These are phyloP conservation scores for Pilophorus perplexus DNA, from an alignment of 2,888 invertebrate species.

Conservation along the genomic window DNA sequence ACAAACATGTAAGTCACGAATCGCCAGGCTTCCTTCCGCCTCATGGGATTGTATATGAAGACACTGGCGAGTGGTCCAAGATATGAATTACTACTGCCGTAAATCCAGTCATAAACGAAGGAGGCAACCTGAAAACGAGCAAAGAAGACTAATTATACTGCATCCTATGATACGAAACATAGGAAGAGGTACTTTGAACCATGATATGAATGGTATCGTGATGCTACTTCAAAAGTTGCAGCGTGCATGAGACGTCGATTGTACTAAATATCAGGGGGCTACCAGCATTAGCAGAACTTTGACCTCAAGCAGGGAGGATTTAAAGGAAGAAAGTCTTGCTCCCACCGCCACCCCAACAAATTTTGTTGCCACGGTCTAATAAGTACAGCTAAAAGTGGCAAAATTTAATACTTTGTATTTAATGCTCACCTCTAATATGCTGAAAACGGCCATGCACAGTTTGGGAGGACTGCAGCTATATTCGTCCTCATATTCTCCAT, in stretches of 20 bases:
- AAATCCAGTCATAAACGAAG: conserved; percentile 49
- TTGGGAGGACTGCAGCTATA: conserved; percentile 92
- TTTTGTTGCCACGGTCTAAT: no score
- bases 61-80: conserved; percentile 77
- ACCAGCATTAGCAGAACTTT: no score
- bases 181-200: no score
- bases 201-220: no score
- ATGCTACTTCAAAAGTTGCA: no score
- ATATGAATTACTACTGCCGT: conserved; percentile 53
- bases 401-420: background rate
- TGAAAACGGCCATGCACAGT: conserved; percentile 75
- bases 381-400: background rate
- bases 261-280: no score
- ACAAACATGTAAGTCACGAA: conserved; percentile 95
- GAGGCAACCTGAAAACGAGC: conserved; percentile 48
- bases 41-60: conserved; percentile 85
- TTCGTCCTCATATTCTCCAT: conserved; percentile 83
- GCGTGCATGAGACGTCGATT: no score
- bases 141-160: no score
- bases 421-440: conserved; percentile 61
- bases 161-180: no score
- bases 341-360: no score
- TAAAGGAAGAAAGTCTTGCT: no score
- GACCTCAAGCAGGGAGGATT: no score
- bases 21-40: conserved; percentile 86